A percentile compares a stretch with the other conserved stretches of the same genome.
Evolutionary conservation across 35 echinoderm and acorn worm genomes (phyloP).

Genomic region (Hemicentrotus pulcherrimus): DNA sequence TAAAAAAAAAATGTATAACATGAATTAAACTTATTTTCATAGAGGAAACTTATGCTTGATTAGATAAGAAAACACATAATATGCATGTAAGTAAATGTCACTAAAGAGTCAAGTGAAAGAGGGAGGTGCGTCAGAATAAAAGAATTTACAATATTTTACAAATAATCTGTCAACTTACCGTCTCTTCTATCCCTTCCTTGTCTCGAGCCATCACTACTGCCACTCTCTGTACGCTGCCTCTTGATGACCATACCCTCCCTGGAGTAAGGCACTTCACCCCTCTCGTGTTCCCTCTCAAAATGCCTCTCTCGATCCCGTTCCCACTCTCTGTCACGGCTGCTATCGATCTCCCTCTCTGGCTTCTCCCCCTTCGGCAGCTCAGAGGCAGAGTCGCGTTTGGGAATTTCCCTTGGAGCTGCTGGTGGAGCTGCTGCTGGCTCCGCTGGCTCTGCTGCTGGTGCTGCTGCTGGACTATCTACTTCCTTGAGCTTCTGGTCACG

Average conservation of each 20-base stretch:
- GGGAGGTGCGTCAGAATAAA: no score
- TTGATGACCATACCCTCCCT: conserved; percentile 49
- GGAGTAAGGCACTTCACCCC: conserved; percentile 34
- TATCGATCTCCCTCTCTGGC: conserved; percentile 28
- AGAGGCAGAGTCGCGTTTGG: not conserved
- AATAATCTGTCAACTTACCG: not conserved
- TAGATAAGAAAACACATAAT: no score
- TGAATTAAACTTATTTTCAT: no score
- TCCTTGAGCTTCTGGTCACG: conserved; percentile 9
- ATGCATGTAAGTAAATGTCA: no score
- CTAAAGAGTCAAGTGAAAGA: no score
- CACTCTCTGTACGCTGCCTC: conserved; percentile 89
- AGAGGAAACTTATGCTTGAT: no score
- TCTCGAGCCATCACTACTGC: conserved; percentile 94
- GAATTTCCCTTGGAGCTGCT: not conserved
- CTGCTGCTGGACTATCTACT: not conserved
- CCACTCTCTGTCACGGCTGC: conserved; percentile 27
- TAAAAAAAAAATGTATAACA: no score
- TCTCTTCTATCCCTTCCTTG: conserved; percentile 74
- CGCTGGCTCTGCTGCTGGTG: not conserved
- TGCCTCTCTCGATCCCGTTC: conserved; percentile 47
- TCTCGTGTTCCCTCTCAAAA: conserved; percentile 20
- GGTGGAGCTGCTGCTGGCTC: not conserved
- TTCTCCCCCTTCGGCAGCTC: not conserved
- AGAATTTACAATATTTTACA: not conserved